phyloP scores from a whole-genome alignment of 1,140 invertebrate genomes.

The Nautilus pompilius region DNA sequence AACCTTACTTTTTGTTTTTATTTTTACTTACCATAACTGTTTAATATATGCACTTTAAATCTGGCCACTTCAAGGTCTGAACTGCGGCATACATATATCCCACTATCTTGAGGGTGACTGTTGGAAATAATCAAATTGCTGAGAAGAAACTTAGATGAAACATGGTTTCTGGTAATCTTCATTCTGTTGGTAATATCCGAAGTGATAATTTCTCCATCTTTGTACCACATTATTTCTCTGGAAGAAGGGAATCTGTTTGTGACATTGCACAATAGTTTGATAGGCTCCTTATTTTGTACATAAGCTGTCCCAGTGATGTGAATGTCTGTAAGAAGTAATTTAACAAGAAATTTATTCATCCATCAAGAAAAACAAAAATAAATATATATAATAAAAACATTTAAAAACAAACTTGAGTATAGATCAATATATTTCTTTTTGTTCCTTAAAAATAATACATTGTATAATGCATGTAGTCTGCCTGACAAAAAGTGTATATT shows the following conservation, averaged over 20 bases:
- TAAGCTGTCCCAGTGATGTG: conserved; percentile 1
- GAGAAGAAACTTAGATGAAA: conserved; percentile 23
- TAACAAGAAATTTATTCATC: no score
- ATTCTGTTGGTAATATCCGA: background rate
- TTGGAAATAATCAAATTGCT: conserved; percentile 22
- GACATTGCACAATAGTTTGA: background rate
- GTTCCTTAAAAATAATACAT: no score
- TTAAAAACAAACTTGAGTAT: no score
- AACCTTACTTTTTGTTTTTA: no score
- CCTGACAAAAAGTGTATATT: no score
- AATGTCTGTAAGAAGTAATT: no score
- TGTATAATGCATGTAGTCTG: no score
- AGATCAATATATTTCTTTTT: no score
- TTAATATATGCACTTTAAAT: conserved; percentile 35
- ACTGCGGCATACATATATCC: conserved; percentile 36
- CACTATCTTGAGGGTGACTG: conserved; percentile 25
- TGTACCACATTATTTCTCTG: conserved; percentile 1
- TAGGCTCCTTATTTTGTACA: conserved; percentile 1
- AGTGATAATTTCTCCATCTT: conserved; percentile 2
- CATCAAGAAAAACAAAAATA: no score
- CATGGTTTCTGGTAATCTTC: background rate
- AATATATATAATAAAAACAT: no score
- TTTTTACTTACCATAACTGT: conserved; percentile 14
- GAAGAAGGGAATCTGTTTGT: background rate
- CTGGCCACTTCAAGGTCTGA: conserved; percentile 34